Conservation (phyloP, 2,888 invertebrate species). For the Liodrosophila aerea region DNA sequence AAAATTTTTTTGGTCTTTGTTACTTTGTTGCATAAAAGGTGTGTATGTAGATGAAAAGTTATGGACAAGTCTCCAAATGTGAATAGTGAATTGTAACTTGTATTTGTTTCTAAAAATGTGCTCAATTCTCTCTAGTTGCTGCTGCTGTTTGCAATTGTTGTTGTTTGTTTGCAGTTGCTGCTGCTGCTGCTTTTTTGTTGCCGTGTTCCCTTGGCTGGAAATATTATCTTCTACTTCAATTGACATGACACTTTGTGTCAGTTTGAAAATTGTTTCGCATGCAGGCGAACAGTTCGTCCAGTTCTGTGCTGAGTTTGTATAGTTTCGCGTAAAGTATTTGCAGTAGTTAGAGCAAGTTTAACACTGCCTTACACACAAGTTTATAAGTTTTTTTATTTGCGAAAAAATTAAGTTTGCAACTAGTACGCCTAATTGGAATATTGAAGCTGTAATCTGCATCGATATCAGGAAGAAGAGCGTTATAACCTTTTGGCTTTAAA, state of each 20-base stretch:
- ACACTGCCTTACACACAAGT: constrained; percentile 7
- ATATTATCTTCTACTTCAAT: constrained; percentile 70
- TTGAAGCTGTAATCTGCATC: constrained; percentile 20
- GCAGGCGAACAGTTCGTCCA: constrained; percentile 26
- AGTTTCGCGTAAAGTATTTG: constrained; percentile 34
- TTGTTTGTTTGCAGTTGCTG: constrained; percentile 2
- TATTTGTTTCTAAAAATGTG: constrained; percentile 43
- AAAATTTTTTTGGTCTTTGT: constrained; percentile 2
- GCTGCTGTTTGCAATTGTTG: not conserved
- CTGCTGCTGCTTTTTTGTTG: constrained; percentile 23
- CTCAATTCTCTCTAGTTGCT: constrained; percentile 2
- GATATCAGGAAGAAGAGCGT: not conserved
- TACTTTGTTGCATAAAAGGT: not conserved
- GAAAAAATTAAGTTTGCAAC: constrained; percentile 25
- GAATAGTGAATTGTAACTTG: constrained; percentile 6
- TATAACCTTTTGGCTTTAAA: no score
- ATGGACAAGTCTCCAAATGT: constrained; percentile 39
- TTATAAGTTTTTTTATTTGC: no score
- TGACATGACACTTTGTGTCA: constrained; percentile 75
- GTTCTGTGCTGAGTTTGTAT: not conserved
- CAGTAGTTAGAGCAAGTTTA: constrained; percentile 47
- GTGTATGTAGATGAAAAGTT: constrained; percentile 38
- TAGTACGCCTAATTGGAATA: constrained; percentile 66
- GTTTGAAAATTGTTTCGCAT: constrained; percentile 65
- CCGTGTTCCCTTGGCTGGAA: constrained; percentile 50